phyloP scores from a whole-genome alignment of 2,113 vertebrate genomes.

The Prunella fulvescens region DNA sequence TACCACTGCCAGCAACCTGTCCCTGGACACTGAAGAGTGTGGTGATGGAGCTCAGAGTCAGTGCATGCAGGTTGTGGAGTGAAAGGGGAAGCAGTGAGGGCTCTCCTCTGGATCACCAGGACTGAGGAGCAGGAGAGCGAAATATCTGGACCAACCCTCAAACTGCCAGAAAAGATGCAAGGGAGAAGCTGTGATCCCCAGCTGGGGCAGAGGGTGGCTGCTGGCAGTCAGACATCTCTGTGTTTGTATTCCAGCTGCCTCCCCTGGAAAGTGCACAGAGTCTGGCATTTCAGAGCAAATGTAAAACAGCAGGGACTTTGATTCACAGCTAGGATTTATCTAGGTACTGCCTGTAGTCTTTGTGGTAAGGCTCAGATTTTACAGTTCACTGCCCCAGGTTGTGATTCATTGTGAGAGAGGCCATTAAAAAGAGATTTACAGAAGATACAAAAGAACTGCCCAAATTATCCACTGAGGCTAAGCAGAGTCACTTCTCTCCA shows the following conservation, averaged over 20 bases:
- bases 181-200: background rate
- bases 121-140: background rate
- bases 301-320: background rate
- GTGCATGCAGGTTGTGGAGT: background rate
- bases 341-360: background rate
- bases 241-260: background rate
- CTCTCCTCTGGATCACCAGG: background rate
- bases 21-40: background rate
- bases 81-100: background rate
- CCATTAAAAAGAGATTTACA: constrained; percentile 31
- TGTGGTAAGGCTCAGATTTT: constrained; percentile 1
- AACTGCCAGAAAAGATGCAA: background rate
- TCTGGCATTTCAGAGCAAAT: background rate
- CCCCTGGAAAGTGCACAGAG: background rate
- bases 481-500: background rate
- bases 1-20: constrained; percentile 35
- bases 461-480: background rate
- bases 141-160: background rate
- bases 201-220: background rate
- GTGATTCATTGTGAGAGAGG: background rate
- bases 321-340: constrained; percentile 8
- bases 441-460: background rate
- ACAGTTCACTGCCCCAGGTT: background rate
- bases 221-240: background rate
- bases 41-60: background rate